A percentile compares a stretch with the other conserved stretches of the same genome.
Conservation (phyloP, 2,888 invertebrate species). For the Nephrotoma appendiculata region DNA sequence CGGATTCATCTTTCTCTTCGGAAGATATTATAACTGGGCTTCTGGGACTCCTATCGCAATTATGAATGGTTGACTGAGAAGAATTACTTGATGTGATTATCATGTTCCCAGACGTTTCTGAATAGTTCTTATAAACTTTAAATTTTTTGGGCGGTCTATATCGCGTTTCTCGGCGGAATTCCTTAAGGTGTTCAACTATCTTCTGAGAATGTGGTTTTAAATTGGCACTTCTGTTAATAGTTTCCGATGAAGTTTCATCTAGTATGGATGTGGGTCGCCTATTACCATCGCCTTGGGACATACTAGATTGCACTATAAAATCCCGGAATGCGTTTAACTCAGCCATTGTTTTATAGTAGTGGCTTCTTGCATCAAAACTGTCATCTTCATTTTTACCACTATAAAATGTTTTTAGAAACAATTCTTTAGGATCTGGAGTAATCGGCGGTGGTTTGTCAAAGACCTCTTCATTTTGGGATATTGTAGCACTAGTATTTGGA, state of each 20-base stretch:
- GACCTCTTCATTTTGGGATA: neutral
- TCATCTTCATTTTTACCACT: neutral
- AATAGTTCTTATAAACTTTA: constrained; percentile 3
- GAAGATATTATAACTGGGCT: neutral
- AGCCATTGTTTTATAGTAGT: constrained; percentile 1
- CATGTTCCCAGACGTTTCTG: neutral
- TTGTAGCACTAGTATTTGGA: neutral
- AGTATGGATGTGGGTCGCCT: neutral
- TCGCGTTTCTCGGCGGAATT: constrained; percentile 9
- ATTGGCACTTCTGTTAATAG: neutral
- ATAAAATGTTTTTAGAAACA: neutral
- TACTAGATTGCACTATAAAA: neutral
- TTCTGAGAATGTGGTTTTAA: constrained; percentile 2
- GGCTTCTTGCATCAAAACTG: neutral
- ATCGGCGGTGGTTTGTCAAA: neutral
- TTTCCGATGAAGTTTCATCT: neutral
- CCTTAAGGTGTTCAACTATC: constrained; percentile 10
- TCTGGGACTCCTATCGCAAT: neutral
- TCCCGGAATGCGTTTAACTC: neutral
- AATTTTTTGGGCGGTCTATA: constrained; percentile 7
- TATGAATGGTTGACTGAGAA: neutral
- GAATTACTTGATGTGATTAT: neutral
- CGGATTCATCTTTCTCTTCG: neutral
- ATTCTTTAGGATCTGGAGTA: neutral
- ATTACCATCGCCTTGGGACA: neutral